Percentiles rank a stretch among this genome's conserved stretches.
Evolutionary conservation across 2,113 vertebrate species (phyloP).

Genomic region (Meleagris gallopavo): DNA sequence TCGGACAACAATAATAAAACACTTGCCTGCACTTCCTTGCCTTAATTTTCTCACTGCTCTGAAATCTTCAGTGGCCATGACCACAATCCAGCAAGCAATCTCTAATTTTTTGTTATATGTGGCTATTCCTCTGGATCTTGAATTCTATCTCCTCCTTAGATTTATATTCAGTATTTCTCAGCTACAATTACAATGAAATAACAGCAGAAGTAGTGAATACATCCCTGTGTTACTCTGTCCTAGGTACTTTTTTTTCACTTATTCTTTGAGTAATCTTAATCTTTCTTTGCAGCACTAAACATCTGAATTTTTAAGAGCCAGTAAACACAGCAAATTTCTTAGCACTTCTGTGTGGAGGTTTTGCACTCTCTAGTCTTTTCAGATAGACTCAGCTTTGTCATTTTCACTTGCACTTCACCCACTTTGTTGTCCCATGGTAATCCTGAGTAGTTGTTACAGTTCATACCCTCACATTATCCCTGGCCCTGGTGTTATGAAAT

Average conservation of each 20-base stretch:
- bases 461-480: background rate
- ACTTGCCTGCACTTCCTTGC: background rate
- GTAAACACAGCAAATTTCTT: background rate
- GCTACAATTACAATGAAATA: background rate
- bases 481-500: background rate
- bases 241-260: background rate
- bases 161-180: background rate
- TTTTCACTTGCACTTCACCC: background rate
- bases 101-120: background rate
- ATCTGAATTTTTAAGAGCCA: background rate
- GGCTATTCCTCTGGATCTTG: background rate
- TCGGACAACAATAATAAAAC: background rate
- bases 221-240: background rate
- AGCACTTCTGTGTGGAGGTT: background rate
- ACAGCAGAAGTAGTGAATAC: background rate
- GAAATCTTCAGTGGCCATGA: background rate
- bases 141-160: background rate
- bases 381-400: background rate
- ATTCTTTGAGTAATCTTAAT: background rate
- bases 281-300: background rate
- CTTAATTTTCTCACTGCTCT: background rate
- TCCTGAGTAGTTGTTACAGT: background rate
- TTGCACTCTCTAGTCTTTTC: background rate
- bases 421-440: background rate
- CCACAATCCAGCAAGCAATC: background rate